Base-by-base conservation (phyloP, 2,888 invertebrate species). In the Drosophila phalerata region DNA sequence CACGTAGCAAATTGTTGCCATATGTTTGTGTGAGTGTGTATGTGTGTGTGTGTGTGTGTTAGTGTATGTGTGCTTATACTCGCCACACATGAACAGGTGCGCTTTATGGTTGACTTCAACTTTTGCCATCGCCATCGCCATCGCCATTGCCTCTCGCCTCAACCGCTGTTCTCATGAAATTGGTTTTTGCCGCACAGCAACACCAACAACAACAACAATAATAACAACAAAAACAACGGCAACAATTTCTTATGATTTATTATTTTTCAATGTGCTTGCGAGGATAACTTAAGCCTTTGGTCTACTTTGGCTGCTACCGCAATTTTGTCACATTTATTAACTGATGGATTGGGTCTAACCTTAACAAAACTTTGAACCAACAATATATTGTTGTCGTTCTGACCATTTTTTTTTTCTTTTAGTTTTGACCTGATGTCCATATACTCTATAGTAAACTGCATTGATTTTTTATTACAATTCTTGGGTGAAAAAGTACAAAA, bases 321-420 rank as follows among this genome's bases (percentile, higher is more conserved):
- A 63, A 77, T 70, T 81, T 75, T 85, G 85, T 75, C 88, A 79
- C 71, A 79, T 79, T 88, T 87, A 84, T 88, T 85, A 85, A 88
- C 88, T 84, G 84, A 84, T 88, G 83, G 84, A 82, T 88, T 79
- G 69, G 69, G 65, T 69, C 67, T 64, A 69, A 69, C 74, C 68
- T 32, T 48, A 72, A 58, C 66, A 70, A 65, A 57, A 77, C 65
- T 40, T 71, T 69, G 2, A 28, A 47, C 43, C 25, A 40, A 64
- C 37, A 45, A 51, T 34, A 56, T 70, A 63, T 63, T 53, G 17
- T 48, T 42, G 10, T 37, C 47, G 13, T 34, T 11, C 65, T 55
- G 47, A 51, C 63, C 32, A 13, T 22, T 34, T 49, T 32, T 1
- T 30, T 30, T 48, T 15, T 9, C 30, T 42, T 61, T 61, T 43